Evolutionary conservation across 1,140 invertebrate genomes (phyloP).

Genomic region (Bacillus rossius): DNA sequence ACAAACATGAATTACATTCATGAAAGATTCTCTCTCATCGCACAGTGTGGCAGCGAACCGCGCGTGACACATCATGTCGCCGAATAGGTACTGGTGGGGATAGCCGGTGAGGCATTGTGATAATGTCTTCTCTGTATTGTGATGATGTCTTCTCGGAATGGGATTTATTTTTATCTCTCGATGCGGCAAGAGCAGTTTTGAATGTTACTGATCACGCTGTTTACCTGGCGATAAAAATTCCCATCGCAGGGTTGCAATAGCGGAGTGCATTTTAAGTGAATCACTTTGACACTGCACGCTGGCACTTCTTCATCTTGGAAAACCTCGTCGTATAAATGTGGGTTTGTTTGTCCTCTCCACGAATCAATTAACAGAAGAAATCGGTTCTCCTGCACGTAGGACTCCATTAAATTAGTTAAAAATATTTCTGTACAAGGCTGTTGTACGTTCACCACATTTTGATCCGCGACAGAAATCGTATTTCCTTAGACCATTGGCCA

Average conservation of each 20-base stretch:
- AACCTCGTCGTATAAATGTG: constrained; percentile 10
- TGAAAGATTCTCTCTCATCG: too few relatives aligned
- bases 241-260: constrained; percentile 5
- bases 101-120: too few relatives aligned
- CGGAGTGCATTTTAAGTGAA: neutral
- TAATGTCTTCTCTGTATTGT: constrained; percentile 1
- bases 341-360: constrained; percentile 6
- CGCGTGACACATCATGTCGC: too few relatives aligned
- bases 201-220: constrained; percentile 11
- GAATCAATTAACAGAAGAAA: constrained; percentile 7
- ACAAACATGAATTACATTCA: constrained; percentile 1
- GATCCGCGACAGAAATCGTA: too few relatives aligned
- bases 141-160: too few relatives aligned
- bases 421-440: too few relatives aligned
- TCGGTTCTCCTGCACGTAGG: neutral
- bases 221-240: constrained; percentile 12
- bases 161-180: neutral
- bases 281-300: too few relatives aligned
- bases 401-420: neutral
- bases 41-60: too few relatives aligned
- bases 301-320: neutral
- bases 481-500: too few relatives aligned
- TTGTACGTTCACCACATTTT: constrained; percentile 5
- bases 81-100: too few relatives aligned
- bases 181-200: constrained; percentile 4